These are phyloP conservation scores for Cryptophagus acutangulus DNA, from an alignment of 2,888 invertebrate species.

Conservation along the genomic window DNA sequence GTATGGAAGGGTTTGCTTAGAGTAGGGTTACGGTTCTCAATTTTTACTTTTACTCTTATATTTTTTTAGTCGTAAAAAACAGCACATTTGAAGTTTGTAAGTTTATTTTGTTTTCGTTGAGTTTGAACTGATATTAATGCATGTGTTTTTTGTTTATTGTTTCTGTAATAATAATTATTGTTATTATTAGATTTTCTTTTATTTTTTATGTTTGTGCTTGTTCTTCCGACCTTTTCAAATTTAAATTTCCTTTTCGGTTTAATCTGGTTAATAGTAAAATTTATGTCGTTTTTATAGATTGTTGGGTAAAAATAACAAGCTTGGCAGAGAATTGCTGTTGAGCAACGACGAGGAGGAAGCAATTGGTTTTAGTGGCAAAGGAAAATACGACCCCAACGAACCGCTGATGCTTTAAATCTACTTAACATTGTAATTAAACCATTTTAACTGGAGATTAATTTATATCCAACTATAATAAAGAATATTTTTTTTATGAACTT, in stretches of 20 bases:
- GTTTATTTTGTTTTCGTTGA: constrained; percentile 4
- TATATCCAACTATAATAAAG: too few relatives aligned
- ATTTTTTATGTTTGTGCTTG: constrained; percentile 33
- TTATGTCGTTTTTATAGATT: constrained; percentile 39
- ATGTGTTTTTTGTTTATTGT: constrained; percentile 2
- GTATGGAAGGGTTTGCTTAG: constrained; percentile 26
- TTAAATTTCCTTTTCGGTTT: neutral
- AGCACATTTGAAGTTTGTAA: neutral
- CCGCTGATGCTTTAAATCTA: constrained; percentile 18
- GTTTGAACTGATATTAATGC: neutral
- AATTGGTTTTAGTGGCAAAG: constrained; percentile 35
- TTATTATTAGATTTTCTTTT: constrained; percentile 19
- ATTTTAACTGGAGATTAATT: too few relatives aligned
- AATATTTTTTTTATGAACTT: too few relatives aligned
- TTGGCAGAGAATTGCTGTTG: constrained; percentile 45
- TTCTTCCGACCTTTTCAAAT: constrained; percentile 20
- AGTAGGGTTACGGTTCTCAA: neutral
- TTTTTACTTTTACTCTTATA: neutral
- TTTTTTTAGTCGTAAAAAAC: neutral
- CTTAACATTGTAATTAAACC: too few relatives aligned
- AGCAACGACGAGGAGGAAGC: constrained; percentile 45
- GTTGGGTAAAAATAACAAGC: constrained; percentile 45
- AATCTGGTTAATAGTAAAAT: neutral
- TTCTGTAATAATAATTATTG: neutral
- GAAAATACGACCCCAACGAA: constrained; percentile 20